Base-by-base conservation (phyloP, 2,888 invertebrate species). In the Drosophila niveifrons region DNA sequence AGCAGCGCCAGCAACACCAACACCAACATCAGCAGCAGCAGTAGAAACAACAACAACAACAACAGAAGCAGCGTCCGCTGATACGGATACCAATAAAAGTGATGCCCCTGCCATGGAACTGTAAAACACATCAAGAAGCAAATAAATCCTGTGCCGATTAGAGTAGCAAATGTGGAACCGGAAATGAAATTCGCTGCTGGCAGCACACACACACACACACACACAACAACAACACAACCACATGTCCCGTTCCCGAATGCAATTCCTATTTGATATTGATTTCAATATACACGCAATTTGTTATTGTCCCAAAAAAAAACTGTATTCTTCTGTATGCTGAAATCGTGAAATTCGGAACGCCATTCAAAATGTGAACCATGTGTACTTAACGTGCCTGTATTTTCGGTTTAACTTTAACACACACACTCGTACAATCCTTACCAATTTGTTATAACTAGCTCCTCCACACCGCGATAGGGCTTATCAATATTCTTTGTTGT, bases 361-460 rank as follows among this genome's bases (percentile, higher is more conserved):
- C 69, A 65, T 43, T 55, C 52, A 55, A 73, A 11, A 11, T 63
- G 70, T 68, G 66, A 61, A 64, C 15, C 36, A 44, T 62, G 64
- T 65, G 72, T 73, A 82, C 80, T 74, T 82, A 82, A 68, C 59
- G 58, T 71, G 66, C 67, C 72, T 73, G 78, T 83, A 23, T 23
- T 6, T 75, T 69, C 59, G 41, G 72, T 57, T 78, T 83, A 80
- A 80, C 83, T 80, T 78, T 70, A 50, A 63, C 57, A 70, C 58
- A 46, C 41, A 71, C 62, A 76, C 73, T 70, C 71, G 71, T 67
- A 82, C 84, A 82, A 79, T 84, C 82, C 82, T 58, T 67, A 67
- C 55, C 34, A 48, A 66, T 56, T 67, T 67, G 64, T 75, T 78
- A 68, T 78, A 68, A 10, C 57, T 18, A 18, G 39, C 58, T 29